phyloP scores from a whole-genome alignment of 2,888 invertebrate species.

The Scaptomyza cyrtandrae region DNA sequence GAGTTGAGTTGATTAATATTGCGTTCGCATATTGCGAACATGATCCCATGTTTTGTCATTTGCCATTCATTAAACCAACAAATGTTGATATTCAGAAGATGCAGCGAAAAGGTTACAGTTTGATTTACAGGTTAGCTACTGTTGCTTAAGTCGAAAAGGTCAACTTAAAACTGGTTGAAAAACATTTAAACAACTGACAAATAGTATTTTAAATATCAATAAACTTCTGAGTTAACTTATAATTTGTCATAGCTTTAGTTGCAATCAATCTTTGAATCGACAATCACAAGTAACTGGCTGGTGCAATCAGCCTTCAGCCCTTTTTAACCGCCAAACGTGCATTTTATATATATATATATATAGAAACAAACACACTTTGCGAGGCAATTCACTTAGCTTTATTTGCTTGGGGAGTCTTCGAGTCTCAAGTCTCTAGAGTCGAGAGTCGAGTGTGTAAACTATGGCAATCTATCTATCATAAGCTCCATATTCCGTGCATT shows the following conservation, averaged over 20 bases:
- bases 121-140: neutral
- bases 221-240: neutral
- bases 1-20: conserved; percentile 47
- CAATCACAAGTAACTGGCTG: conserved; percentile 22
- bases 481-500: conserved; percentile 38
- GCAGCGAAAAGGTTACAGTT: neutral
- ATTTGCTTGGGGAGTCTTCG: conserved; percentile 70
- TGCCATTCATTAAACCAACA: conserved; percentile 18
- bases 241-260: conserved; percentile 29
- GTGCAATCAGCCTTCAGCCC: neutral
- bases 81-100: neutral
- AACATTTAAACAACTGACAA: neutral
- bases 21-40: conserved; percentile 36
- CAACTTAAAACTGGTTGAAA: too few relatives aligned
- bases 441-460: conserved; percentile 31
- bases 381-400: conserved; percentile 67
- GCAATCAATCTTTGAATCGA: conserved; percentile 43
- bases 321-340: conserved; percentile 20
- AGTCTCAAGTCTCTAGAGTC: conserved; percentile 17
- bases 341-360: conserved; percentile 55
- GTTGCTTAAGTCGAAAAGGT: neutral
- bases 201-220: neutral
- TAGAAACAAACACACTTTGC: conserved; percentile 54
- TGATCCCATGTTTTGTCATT: conserved; percentile 6
- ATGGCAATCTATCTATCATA: conserved; percentile 60